These are phyloP conservation scores for Campylomormyrus tamandua DNA, from an alignment of 2,113 vertebrate species.

Conservation along the genomic window DNA sequence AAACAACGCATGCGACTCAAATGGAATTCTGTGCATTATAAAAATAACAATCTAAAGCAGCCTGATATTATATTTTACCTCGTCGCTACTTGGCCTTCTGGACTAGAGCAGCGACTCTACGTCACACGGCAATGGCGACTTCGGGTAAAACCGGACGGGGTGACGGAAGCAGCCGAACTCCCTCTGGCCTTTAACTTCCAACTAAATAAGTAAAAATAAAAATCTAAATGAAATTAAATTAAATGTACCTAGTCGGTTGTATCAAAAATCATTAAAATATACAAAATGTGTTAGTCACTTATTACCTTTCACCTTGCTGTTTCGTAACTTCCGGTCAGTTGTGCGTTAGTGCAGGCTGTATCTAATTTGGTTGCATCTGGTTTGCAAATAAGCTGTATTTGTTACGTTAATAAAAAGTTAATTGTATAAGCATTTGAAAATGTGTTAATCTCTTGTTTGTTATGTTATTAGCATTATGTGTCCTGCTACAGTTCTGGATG, in stretches of 20 bases:
- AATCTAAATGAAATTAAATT: not conserved
- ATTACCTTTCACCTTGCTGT: conserved; percentile 8
- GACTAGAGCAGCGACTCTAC: conserved; percentile 61
- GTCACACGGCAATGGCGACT: conserved; percentile 19
- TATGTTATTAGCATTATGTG: not conserved
- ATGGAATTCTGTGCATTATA: not conserved
- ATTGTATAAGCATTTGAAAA: not conserved
- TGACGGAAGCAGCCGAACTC: conserved; percentile 5
- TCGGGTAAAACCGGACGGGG: not conserved
- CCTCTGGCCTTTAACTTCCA: not conserved
- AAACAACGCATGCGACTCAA: not conserved
- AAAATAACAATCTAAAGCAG: not conserved
- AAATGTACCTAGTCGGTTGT: not conserved
- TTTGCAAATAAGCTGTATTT: not conserved
- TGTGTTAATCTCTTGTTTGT: not conserved
- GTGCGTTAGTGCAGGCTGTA: not conserved
- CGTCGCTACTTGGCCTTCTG: conserved; percentile 68
- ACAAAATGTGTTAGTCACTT: not conserved
- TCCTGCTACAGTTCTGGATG: not conserved
- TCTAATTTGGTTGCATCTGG: not conserved
- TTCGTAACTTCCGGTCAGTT: conserved; percentile 2
- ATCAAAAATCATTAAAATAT: not conserved
- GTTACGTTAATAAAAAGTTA: not conserved
- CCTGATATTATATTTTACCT: conserved; percentile 48
- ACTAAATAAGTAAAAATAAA: not conserved